These are phyloP conservation scores for Calameuta pallipes DNA, from an alignment of 2,888 invertebrate genomes.

Conservation along the genomic window DNA sequence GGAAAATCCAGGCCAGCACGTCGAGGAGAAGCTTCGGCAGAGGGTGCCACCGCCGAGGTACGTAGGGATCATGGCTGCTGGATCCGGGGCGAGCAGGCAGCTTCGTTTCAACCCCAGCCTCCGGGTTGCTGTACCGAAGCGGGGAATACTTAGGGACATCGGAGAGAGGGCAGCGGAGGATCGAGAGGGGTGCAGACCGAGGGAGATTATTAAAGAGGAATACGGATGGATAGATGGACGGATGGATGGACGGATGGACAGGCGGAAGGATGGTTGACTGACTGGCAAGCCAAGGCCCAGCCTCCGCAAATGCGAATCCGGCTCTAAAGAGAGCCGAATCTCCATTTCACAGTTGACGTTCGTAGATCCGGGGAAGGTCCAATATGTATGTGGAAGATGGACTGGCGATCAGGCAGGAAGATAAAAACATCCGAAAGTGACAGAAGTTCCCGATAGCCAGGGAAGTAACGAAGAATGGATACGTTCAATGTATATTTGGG, in stretches of 20 bases:
- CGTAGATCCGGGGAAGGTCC: background rate
- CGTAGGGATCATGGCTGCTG: background rate
- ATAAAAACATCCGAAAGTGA: background rate
- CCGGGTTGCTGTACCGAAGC: background rate
- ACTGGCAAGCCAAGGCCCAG: background rate
- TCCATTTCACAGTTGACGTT: background rate
- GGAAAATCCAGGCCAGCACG: background rate
- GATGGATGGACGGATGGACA: background rate
- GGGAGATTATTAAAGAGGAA: slow-evolving; percentile 2
- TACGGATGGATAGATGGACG: background rate
- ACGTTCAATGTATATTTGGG: too few species aligned
- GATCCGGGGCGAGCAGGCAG: background rate
- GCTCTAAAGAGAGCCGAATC: background rate
- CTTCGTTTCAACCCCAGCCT: background rate
- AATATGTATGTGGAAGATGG: background rate
- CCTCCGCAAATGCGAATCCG: background rate
- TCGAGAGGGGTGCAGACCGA: background rate
- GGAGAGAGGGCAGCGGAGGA: background rate
- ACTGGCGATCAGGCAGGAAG: background rate
- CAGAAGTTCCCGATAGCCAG: background rate
- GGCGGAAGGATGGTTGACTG: background rate
- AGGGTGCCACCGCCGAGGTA: background rate
- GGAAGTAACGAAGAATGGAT: too few species aligned
- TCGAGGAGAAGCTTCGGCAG: background rate
- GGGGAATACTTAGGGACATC: background rate